Evolutionary conservation across 2,888 invertebrate genomes (phyloP), one percentile per base, ranked within the genome.

Genomic region (Andrena marginata): DNA sequence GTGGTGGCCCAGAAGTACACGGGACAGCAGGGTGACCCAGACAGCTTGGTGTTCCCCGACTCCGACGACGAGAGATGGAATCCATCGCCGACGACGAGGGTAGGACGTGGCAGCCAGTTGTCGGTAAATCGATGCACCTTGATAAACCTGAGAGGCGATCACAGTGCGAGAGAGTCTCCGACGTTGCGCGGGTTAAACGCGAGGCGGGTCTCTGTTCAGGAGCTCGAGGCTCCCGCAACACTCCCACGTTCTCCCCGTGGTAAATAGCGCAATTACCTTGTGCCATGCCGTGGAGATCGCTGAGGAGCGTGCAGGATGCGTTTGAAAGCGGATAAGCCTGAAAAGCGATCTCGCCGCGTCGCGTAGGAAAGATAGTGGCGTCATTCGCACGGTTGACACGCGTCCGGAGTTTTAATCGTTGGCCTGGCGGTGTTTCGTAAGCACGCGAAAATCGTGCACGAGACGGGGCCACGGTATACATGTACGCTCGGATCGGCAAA

Each of bases 41-140:
- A 86, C 64, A 81, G 64, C 13, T 56, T 91, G 5, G 8, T 87
- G 8, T 91, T 87, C 63, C 90, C 91, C 2, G 90, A 71, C 23
- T 62, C 8, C 10, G 0, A 54, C 10, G 29, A n/a, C 26, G 31
- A n/a, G 42, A 31, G 26, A 42, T 10, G 20, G 4, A 60, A 7
- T 4, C 16, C 16, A 29, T 2, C 65, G 2, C 13, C 48, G 16
- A 1, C 10, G 20, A 29, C 7, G 23, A 1, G n/a, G 6, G 20
- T n/a, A 13, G 33, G 0, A n/a, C 48, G 0, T 2, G 63, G 33
- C 70, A 71, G 26, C 59, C 26, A 81, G n/a, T 26, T 82, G 8
- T n/a, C 73, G 90, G 90, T 90, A 87, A 88, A 82, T 69, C 65
- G 67, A 62, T 60, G n/a, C 60, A 20, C 5, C 10, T 31, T 31